Evolutionary conservation across 1,140 invertebrate genomes (phyloP).

Genomic region (Thalassaphorura encarpata): DNA sequence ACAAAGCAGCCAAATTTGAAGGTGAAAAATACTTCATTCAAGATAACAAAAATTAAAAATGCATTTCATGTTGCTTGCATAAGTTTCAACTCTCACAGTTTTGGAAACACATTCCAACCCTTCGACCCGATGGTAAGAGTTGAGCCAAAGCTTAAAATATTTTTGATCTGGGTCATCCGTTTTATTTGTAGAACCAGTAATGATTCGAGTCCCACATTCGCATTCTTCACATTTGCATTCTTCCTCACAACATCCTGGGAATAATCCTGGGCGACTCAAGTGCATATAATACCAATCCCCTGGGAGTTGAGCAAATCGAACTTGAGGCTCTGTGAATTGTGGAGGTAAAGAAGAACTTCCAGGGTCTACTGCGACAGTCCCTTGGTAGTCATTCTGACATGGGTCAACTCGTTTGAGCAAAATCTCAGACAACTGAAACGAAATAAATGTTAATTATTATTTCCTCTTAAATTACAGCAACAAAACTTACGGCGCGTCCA

Average conservation of each 20-base stretch:
- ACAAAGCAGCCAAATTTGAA: conserved; percentile 44
- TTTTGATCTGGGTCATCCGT: conserved; percentile 35
- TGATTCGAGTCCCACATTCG: conserved; percentile 37
- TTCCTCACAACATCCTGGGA: conserved; percentile 6
- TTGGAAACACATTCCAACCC: conserved; percentile 48
- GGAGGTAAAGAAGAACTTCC: conserved; percentile 16
- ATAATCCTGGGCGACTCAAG: conserved; percentile 35
- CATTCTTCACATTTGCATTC: conserved; percentile 16
- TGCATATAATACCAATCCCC: conserved; percentile 39
- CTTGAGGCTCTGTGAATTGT: conserved; percentile 23
- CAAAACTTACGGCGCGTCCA: conserved; percentile 42
- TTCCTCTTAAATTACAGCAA: not conserved
- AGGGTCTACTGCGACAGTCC: not conserved
- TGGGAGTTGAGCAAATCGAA: conserved; percentile 35
- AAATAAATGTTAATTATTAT: no score
- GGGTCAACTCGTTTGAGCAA: not conserved
- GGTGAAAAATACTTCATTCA: conserved; percentile 43
- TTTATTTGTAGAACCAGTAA: conserved; percentile 38
- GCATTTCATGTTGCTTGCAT: not conserved
- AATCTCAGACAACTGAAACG: not conserved
- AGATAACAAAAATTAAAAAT: conserved; percentile 1
- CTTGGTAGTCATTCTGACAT: no score
- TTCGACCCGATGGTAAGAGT: conserved; percentile 44
- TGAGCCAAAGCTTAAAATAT: conserved; percentile 50
- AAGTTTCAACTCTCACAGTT: conserved; percentile 35